Evolutionary conservation across 2,797 vertebrate genomes (phyloP), one percentile per base, ranked within the genome.

Genomic region (Podargus strigoides): DNA sequence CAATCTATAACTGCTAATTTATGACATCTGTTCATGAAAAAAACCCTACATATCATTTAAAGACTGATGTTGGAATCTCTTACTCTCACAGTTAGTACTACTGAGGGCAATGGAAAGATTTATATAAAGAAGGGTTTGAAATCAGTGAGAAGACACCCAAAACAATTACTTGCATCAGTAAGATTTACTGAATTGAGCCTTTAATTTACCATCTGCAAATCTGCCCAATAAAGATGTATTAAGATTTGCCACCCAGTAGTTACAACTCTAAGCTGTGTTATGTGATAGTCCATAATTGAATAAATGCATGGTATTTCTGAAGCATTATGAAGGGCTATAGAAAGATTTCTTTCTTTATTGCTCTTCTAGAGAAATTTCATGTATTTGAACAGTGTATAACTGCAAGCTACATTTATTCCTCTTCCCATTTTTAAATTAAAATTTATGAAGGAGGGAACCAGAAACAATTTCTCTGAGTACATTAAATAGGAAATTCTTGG

Each of bases 141-240:
- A 93, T 67, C 27, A 34, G 22, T 37, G 41, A 92, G 68, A 83
- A 79, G 77, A 50, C 24, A 67, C 14, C 34, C 26, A 89, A 86
- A 88, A 66, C 16, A 86, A 78, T 78, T 92, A 81, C 30, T 91
- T 70, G 14, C 24, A 93, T 86, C 37, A 75, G 49, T 92, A 78
- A 86, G 72, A 84, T 90, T 81, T 93, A 9, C 23, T 96, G 79
- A 87, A 94, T 41, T 49, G 55, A 94, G 46, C 21, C 87, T 88
- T 90, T 59, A 68, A 75, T 91, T 89, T 89, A 13, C 76, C 85
- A 90, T 90, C 70, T 88, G 66, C 46, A 88, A 94, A 81, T 84
- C n/a, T 15, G 28, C 21, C 46, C 59, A 62, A n/a, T 80, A 81
- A 91, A 83, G 56, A 84, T 37, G 39, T 52, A 75, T 58, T 75